A percentile compares a stretch with the other conserved stretches of the same genome.
These are phyloP conservation scores for Mechanitis messenoides DNA, from an alignment of 2,888 invertebrate species.

Conservation along the genomic window DNA sequence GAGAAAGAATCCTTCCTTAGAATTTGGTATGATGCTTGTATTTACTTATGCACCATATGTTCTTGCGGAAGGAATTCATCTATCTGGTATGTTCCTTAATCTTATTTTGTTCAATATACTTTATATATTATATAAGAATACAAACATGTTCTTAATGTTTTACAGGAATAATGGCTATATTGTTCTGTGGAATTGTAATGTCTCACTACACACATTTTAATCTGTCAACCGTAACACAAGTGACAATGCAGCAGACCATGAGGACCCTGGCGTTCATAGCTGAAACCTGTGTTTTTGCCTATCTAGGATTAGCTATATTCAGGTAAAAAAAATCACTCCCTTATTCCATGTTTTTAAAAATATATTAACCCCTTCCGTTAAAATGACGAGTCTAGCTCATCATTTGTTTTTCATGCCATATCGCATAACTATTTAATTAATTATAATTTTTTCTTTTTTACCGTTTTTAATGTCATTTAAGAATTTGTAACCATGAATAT, in stretches of 20 bases:
- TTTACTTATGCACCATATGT: constrained; percentile 99
- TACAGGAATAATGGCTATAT: constrained; percentile 98
- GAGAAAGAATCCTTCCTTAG: constrained; percentile 97
- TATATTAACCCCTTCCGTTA: too few relatives aligned
- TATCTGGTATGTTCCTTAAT: constrained; percentile 81
- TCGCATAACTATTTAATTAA: too few relatives aligned
- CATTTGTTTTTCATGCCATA: too few relatives aligned
- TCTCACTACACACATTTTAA: constrained; percentile 99
- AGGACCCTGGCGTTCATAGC: constrained; percentile 97
- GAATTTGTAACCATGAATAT: too few relatives aligned
- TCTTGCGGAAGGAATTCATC: constrained; percentile 95
- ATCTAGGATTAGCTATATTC: constrained; percentile 92
- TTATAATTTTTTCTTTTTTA: too few relatives aligned
- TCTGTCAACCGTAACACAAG: constrained; percentile 97
- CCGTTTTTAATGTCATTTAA: too few relatives aligned
- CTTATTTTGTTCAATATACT: neutral
- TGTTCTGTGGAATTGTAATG: constrained; percentile 99
- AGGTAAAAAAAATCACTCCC: constrained; percentile 44
- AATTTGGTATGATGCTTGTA: constrained; percentile 98
- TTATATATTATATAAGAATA: neutral
- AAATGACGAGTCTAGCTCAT: too few relatives aligned
- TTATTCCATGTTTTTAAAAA: too few relatives aligned
- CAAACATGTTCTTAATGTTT: constrained; percentile 31
- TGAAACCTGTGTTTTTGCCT: constrained; percentile 99
- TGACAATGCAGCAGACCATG: constrained; percentile 99